Base-by-base conservation (phyloP, 2,797 vertebrate species). In the Spheniscus humboldti region DNA sequence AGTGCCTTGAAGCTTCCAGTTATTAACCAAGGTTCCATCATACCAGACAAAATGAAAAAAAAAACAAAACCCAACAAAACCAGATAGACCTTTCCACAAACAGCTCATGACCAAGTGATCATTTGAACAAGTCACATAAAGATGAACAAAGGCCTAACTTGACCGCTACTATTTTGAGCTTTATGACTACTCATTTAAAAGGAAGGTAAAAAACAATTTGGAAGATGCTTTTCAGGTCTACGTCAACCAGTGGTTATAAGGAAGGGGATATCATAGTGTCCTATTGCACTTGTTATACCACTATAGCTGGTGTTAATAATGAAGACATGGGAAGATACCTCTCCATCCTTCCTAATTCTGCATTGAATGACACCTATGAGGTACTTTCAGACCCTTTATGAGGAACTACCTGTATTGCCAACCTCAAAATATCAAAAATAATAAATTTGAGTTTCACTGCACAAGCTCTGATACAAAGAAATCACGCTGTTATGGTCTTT, bases 51-150 rank as follows among this genome's bases (percentile, higher is more conserved):
- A 89, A 64, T 4, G 1, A 5, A 28, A 27, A 47, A 30, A 31
- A 59, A 59, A 10, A 24, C 11, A 5, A 4, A 16, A 13, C 6
- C 12, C 11, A 39, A 39, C 39, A 41, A 41, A 41, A 41, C 7
- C 0, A 1, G 2, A 15, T 7, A 77, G 17, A 6, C 13, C 5
- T 68, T 68, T 67, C 57, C 30, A 33, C n/a, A 82, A 72, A 67
- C 17, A 77, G 1, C 10, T 73, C 0, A 0, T 31, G 25, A 45
- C 14, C 6, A 2, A 62, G 15, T 16, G 27, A 66, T 73, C 25
- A 16, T 45, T 77, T 86, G 64, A 91, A 74, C 1, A 53, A 81
- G 43, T 56, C 23, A 16, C 9, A 37, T 41, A 56, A 43, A 59
- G n/a, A 43, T 33, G 13, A 90, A n/a, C 6, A 88, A 83, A 79